phyloP scores from a whole-genome alignment of 92 coral and sea anemone species.

The Bergia sp. region DNA sequence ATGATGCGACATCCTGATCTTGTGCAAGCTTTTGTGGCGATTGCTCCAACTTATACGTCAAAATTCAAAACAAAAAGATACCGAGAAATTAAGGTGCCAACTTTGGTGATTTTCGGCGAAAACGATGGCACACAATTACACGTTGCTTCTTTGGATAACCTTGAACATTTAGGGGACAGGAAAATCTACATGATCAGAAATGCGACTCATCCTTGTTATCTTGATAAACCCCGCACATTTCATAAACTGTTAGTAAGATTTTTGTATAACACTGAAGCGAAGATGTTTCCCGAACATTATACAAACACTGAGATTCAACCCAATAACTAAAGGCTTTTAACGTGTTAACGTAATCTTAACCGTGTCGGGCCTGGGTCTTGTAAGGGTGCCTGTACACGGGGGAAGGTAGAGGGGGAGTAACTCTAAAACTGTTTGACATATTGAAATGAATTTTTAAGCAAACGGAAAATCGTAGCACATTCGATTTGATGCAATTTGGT shows the following conservation, averaged over 20 bases:
- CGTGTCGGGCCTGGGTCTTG: no score
- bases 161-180: slow-evolving; percentile 65
- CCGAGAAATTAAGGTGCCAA: slow-evolving; percentile 64
- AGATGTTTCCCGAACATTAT: background rate
- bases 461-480: no score
- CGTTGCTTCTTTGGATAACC: slow-evolving; percentile 77
- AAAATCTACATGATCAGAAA: slow-evolving; percentile 74
- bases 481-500: no score
- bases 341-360: no score
- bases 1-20: slow-evolving; percentile 71
- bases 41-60: slow-evolving; percentile 80
- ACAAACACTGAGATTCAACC: background rate
- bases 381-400: no score
- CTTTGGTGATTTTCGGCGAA: slow-evolving; percentile 78
- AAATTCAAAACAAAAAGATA: slow-evolving; percentile 65
- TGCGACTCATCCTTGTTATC: slow-evolving; percentile 79
- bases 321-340: background rate
- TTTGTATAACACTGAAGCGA: slow-evolving; percentile 44
- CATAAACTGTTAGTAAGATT: slow-evolving; percentile 72
- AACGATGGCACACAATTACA: slow-evolving; percentile 69
- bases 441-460: no score
- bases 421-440: no score
- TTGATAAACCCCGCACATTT: slow-evolving; percentile 80
- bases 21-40: slow-evolving; percentile 79
- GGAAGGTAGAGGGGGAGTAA: no score